Base-by-base conservation (phyloP, 1,140 invertebrate species). In the Caenorhabditis tropicalis region DNA sequence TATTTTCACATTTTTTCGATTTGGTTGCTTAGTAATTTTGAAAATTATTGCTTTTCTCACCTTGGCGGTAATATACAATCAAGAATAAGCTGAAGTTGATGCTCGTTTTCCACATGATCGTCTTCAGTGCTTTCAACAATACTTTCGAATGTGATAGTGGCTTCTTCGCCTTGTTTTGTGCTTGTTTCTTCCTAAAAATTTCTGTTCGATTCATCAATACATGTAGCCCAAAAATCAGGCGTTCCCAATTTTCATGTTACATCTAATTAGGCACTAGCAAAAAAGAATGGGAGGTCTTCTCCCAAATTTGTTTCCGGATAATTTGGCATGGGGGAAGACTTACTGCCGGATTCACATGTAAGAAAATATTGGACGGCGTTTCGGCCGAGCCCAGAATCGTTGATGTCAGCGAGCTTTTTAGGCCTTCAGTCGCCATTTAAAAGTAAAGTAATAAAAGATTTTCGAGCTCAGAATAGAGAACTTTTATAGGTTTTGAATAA, bases 21-120 rank as follows among this genome's bases (percentile, higher is more conserved):
- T n/a, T 48, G 9, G 39, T 24, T 48, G 1, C 19, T 0, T 19
- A n/a, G 5, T n/a, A 16, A 15, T 46, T 21, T 48, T 5, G 1
- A 48, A 49, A 48, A 12, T 49, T 79, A 48, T 48, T 21, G 27
- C 16, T 6, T 36, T 31, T 83, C 19, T 87, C 89, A 92, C 92
- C 95, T 95, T 19, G 97, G 96, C 16, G 96, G 96, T 84, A 98
- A 92, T 91, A 98, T 98, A n/a, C 95, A 94, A 92, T 98, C 96
- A 9, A 99, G 92, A 87, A 98, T 96, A 92, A 98, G 96, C 90
- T 95, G 92, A 84, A 93, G 92, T 81, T 93, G 89, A 24, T 87
- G 88, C 43, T 89, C 89, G 12, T 87, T 87, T 27, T 90, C 88
- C 15, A 89, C n/a, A 15, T 74, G 65, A 46, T 74, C 65, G n/a